Percentiles rank a stretch among this genome's conserved stretches.
phyloP scores from a whole-genome alignment of 2,113 vertebrate genomes.

The Vidua macroura region DNA sequence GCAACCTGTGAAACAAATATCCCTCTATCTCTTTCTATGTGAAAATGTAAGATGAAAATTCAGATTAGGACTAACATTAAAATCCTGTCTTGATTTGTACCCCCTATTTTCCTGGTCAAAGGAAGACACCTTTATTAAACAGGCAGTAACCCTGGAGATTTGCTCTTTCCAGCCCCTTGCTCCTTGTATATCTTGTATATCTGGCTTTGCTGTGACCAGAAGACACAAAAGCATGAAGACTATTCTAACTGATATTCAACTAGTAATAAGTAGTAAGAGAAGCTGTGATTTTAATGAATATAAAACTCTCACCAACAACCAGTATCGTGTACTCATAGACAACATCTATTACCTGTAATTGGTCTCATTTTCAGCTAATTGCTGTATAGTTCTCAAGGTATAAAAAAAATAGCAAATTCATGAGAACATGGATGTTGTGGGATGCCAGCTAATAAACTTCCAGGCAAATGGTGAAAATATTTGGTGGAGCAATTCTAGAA shows the following conservation, averaged over 20 bases:
- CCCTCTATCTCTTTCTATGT: background rate
- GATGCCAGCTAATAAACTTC: background rate
- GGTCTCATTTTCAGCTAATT: background rate
- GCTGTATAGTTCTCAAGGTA: background rate
- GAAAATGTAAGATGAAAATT: background rate
- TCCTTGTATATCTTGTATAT: background rate
- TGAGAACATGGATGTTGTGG: background rate
- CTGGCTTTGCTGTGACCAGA: background rate
- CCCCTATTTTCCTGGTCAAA: background rate
- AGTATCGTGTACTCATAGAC: background rate
- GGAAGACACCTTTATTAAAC: background rate
- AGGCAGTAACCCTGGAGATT: background rate
- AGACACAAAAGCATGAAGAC: background rate
- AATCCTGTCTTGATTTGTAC: background rate
- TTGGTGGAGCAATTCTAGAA: background rate
- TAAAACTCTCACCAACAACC: background rate
- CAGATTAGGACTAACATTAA: background rate
- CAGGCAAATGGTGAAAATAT: background rate
- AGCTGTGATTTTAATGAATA: background rate
- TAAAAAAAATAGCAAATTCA: background rate
- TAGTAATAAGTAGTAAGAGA: background rate
- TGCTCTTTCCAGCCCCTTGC: background rate
- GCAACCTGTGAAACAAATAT: background rate
- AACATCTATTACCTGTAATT: background rate
- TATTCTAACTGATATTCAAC: background rate